phyloP scores from a whole-genome alignment of 2,797 vertebrate species.

The Lepilemur septentrionalis region DNA sequence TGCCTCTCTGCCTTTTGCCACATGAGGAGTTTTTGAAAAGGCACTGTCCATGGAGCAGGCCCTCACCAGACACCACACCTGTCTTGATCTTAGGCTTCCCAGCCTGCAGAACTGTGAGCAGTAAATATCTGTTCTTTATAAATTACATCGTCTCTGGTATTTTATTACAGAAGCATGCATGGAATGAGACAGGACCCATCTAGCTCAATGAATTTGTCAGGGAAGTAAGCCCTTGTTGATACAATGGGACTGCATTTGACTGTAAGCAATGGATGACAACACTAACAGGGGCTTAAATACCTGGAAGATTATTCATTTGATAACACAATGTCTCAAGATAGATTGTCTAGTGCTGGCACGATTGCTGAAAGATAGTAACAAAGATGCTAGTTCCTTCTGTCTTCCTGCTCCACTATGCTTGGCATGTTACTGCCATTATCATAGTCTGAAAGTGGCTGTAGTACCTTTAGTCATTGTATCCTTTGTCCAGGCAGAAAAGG shows the following conservation, averaged over 20 bases:
- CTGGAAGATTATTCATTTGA: background rate
- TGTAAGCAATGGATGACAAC: background rate
- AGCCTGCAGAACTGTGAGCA: background rate
- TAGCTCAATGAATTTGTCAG: background rate
- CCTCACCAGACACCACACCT: background rate
- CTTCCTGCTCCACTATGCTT: background rate
- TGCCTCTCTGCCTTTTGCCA: background rate
- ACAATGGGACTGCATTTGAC: background rate
- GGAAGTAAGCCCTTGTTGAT: background rate
- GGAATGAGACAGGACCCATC: no score
- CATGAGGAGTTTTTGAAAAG: background rate
- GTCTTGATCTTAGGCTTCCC: background rate
- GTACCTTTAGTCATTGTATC: background rate
- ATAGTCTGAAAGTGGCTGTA: background rate
- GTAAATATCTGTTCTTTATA: background rate
- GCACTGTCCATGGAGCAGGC: accelerated
- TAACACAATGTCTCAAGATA: background rate
- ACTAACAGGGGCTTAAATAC: background rate
- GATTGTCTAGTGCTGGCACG: no score
- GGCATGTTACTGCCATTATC: background rate
- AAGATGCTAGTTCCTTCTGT: background rate
- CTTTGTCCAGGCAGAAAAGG: background rate
- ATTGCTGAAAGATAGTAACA: background rate
- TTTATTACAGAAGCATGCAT: background rate
- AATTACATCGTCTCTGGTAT: background rate